These are phyloP conservation scores for Blera fallax DNA, from an alignment of 2,888 invertebrate genomes.

Conservation along the genomic window DNA sequence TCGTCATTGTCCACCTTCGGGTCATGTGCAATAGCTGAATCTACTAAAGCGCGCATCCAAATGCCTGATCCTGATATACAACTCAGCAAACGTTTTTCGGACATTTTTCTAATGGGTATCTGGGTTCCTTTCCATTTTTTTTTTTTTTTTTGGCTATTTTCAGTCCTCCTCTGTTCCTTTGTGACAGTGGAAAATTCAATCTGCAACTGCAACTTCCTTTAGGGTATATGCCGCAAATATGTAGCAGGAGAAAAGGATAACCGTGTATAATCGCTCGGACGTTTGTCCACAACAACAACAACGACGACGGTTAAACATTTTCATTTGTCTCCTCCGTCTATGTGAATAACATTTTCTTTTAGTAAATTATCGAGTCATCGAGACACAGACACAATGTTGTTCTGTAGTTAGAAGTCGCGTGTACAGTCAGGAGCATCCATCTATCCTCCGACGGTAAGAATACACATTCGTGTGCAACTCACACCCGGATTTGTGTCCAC, in stretches of 20 bases:
- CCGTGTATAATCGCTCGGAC: slow-evolving; percentile 35
- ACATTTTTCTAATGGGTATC: slow-evolving; percentile 70
- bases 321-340: slow-evolving; percentile 28
- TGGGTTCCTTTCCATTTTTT: slow-evolving; percentile 23
- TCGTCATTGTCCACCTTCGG: slow-evolving; percentile 53
- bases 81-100: slow-evolving; percentile 57
- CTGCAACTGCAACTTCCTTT: slow-evolving; percentile 64
- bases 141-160: slow-evolving; percentile 18
- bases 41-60: slow-evolving; percentile 31
- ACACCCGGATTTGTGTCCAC: slow-evolving; percentile 68
- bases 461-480: slow-evolving; percentile 57
- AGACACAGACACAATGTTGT: slow-evolving; percentile 32
- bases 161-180: slow-evolving; percentile 25
- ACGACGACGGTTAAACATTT: slow-evolving; percentile 37
- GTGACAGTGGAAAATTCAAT: slow-evolving; percentile 64
- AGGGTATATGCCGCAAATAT: slow-evolving; percentile 55
- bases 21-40: slow-evolving; percentile 46
- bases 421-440: slow-evolving; percentile 18
- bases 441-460: slow-evolving; percentile 3
- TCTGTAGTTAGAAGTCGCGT: slow-evolving; percentile 50
- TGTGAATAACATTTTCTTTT: slow-evolving; percentile 24
- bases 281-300: slow-evolving; percentile 28
- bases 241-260: slow-evolving; percentile 21
- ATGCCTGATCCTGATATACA: not conserved
- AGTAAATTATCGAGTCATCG: slow-evolving; percentile 67